These are phyloP conservation scores for Nannoperca obscura DNA, from an alignment of 2,797 vertebrate genomes.

Conservation along the genomic window DNA sequence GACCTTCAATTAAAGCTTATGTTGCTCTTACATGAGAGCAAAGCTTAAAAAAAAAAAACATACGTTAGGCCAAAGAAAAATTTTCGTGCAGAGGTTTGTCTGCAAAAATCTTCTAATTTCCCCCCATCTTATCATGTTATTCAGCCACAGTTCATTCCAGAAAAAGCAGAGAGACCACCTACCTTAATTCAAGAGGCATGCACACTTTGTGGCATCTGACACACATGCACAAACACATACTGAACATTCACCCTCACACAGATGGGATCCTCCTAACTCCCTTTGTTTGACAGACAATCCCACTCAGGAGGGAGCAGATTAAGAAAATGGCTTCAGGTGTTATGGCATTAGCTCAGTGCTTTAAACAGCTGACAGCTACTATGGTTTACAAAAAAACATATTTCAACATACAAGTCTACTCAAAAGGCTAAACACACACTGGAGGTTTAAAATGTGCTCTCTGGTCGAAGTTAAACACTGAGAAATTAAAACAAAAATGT, in stretches of 20 bases:
- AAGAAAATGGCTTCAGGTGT: slow-evolving; percentile 76
- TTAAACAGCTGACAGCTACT: slow-evolving; percentile 58
- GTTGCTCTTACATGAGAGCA: slow-evolving; percentile 37
- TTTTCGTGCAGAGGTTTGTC: background rate
- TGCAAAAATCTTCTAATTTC: slow-evolving; percentile 8
- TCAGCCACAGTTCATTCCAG: slow-evolving; percentile 25
- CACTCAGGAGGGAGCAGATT: slow-evolving; percentile 72
- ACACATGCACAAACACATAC: slow-evolving; percentile 68
- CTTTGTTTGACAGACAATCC: slow-evolving; percentile 90
- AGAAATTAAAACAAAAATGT: slow-evolving; percentile 12
- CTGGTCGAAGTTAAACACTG: slow-evolving; percentile 7
- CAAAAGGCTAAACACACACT: slow-evolving; percentile 12
- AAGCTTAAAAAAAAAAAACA: slow-evolving; percentile 19
- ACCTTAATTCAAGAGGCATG: slow-evolving; percentile 52
- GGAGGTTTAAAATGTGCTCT: slow-evolving; percentile 16
- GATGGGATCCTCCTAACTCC: slow-evolving; percentile 55
- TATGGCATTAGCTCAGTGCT: slow-evolving; percentile 64
- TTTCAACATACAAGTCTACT: slow-evolving; percentile 34
- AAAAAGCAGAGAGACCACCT: slow-evolving; percentile 56
- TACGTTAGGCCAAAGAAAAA: slow-evolving; percentile 11
- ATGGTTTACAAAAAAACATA: slow-evolving; percentile 56
- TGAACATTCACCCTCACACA: slow-evolving; percentile 50
- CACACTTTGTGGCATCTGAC: slow-evolving; percentile 44
- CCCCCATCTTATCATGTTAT: slow-evolving; percentile 17
- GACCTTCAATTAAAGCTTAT: slow-evolving; percentile 45